Conservation (phyloP, 1,140 invertebrate genomes). For the Ostrea denselamellosa region DNA sequence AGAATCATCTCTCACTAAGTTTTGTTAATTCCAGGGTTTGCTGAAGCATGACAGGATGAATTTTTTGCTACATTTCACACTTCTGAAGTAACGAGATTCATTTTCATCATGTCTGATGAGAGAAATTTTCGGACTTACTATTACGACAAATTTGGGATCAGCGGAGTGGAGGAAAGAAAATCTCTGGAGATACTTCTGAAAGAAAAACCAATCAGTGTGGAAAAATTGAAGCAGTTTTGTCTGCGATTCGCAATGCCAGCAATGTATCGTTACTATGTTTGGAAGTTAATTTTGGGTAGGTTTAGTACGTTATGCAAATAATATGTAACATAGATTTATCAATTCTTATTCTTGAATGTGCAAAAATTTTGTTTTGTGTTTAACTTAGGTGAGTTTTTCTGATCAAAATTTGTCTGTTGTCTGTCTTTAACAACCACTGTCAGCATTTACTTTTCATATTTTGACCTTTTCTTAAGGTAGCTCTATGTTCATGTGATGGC, state of each 20-base stretch:
- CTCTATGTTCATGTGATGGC: no score
- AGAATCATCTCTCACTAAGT: neutral
- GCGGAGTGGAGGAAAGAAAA: constrained; percentile 94
- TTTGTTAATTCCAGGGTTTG: neutral
- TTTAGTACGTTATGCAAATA: neutral
- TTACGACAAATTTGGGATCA: constrained; percentile 93
- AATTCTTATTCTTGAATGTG: no score
- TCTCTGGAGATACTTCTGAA: constrained; percentile 94
- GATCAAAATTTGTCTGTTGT: no score
- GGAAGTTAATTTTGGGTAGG: constrained; percentile 90
- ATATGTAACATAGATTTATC: no score
- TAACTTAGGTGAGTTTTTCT: no score
- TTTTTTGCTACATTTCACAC: neutral
- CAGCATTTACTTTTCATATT: no score
- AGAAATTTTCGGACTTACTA: constrained; percentile 94
- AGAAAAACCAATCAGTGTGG: constrained; percentile 89
- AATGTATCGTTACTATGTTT: constrained; percentile 88
- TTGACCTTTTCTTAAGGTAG: no score
- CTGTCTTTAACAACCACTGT: no score
- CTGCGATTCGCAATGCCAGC: constrained; percentile 89
- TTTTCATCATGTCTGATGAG: constrained; percentile 64
- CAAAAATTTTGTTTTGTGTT: no score
- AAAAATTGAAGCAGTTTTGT: constrained; percentile 91
- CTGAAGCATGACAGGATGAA: neutral
- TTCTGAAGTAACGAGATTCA: neutral